Evolutionary conservation across 2,113 vertebrate genomes (phyloP), one percentile per base, ranked within the genome.

Genomic region (Corythornis madagascariensis): DNA sequence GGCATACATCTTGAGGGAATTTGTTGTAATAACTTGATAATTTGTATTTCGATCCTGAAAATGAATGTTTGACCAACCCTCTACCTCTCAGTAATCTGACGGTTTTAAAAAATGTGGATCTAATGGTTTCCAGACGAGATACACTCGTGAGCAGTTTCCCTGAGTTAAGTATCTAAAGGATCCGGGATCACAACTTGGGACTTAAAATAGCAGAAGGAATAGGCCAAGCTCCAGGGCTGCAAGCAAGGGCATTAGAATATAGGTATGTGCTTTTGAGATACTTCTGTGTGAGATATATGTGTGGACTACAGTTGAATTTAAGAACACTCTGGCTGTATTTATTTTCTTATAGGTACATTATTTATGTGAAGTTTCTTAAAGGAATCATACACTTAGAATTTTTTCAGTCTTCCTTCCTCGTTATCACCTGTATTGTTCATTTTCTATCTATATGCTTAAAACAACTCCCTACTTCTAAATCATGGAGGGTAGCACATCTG

Each of bases 201-300:
- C 56, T 72, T 83, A 47, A 94, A 87, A 64, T 12, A 85, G 60
- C 38, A 35, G n/a, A 80, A 89, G 61, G 72, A 82, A 65, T 28
- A 63, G 45, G 59, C 82, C n/a, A 57, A 76, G 85, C 55, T 42
- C 78, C 63, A 76, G 40, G 79, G 50, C 53, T 2, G 0, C 13
- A 16, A 20, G 25, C 4, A 24, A 52, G 66, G 40, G 64, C n/a
- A 31, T 1, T 61, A 50, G 61, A n/a, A 10, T 38, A 13, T 2
- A 53, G 53, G 10, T 20, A 3, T 0, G 9, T 64, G 83, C 69
- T 85, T 60, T 48, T 56, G 76, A 84, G 89, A 35, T 31, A 19
- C 55, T 77, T 72, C 57, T 84, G 21, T 28, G 2, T 0, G 3
- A 17, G 26, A n/a, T 28, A 2, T 1, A 43, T 15, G 61, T 33